Evolutionary conservation across 2,113 vertebrate genomes (phyloP), one percentile per base, ranked within the genome.

Genomic region (Mormyrus lacerda): DNA sequence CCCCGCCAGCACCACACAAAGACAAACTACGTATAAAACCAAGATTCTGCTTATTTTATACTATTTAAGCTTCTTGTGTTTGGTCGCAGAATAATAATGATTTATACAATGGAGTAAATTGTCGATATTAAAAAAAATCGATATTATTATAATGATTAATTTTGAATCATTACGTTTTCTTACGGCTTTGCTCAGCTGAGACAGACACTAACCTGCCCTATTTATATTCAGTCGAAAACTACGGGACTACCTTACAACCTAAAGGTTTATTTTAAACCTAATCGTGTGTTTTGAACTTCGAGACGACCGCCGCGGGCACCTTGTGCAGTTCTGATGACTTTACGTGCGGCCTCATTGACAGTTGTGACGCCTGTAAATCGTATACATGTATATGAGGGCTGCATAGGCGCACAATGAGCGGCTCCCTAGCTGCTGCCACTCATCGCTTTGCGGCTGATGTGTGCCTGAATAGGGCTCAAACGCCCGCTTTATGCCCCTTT

Each of bases 361-460:
- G 88, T 89, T 89, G 39, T 44, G 51, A 89, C 76, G 79, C 88
- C 39, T 89, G 88, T 58, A 85, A 89, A 89, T 85, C 51, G 83
- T 84, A 89, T 84, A 85, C 76, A 84, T 85, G 88, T 39, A 48
- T 47, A 58, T 58, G 79, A 21, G 53, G 51, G 51, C 39, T 27
- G 50, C 15, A 47, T 44, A 84, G 79, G 11, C 76, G 53, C 88
- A 85, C 88, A 85, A 89, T 47, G 88, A 69, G 27, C 47, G 13
- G 48, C 65, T 88, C 69, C 88, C 88, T 82, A 82, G 88, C 24
- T 15, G 53, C 88, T 45, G 88, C 35, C 88, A 61, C 76, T 84
- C 88, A 61, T 24, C 7, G 24, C 85, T 19, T 15, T 53, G 39
- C 24, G 51, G 39, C 51, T 89, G 76, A 89, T 53, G 88, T 58